Evolutionary conservation across 2,888 invertebrate genomes (phyloP).

Genomic region (Conomelus anceps): DNA sequence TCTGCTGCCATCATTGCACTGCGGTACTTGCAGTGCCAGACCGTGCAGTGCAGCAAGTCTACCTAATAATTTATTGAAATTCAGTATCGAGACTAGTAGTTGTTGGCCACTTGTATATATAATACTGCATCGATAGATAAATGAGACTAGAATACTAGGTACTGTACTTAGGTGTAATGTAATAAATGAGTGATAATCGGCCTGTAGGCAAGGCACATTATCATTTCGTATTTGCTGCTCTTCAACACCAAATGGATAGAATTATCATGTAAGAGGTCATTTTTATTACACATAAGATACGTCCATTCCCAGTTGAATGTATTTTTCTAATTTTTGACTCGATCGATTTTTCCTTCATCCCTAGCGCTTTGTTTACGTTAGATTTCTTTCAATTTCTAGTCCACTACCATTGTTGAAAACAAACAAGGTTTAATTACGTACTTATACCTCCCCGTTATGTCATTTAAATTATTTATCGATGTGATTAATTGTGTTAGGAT

Average conservation of each 20-base stretch:
- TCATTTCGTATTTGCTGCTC: not conserved
- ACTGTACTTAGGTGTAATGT: not conserved
- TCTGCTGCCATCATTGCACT: not conserved
- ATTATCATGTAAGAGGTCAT: constrained; percentile 28
- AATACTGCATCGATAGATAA: not conserved
- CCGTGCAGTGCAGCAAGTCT: no score
- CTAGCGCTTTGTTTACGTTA: not conserved
- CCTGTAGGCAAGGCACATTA: not conserved
- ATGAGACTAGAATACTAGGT: not conserved
- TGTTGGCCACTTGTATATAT: not conserved
- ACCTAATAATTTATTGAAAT: not conserved
- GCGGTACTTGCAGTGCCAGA: no score
- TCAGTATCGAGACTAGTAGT: no score
- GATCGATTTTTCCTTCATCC: not conserved
- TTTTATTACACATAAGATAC: constrained; percentile 13
- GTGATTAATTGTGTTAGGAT: not conserved
- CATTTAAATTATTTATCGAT: not conserved
- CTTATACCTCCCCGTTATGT: not conserved
- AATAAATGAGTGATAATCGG: not conserved
- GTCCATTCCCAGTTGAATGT: not conserved
- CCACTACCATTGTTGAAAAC: not conserved
- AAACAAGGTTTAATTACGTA: not conserved
- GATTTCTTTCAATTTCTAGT: not conserved
- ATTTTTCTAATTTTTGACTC: not conserved
- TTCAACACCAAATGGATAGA: constrained; percentile 18